A percentile compares a stretch with the other conserved stretches of the same genome.
phyloP scores from a whole-genome alignment of 2,113 vertebrate genomes.

The Dipodomys spectabilis region DNA sequence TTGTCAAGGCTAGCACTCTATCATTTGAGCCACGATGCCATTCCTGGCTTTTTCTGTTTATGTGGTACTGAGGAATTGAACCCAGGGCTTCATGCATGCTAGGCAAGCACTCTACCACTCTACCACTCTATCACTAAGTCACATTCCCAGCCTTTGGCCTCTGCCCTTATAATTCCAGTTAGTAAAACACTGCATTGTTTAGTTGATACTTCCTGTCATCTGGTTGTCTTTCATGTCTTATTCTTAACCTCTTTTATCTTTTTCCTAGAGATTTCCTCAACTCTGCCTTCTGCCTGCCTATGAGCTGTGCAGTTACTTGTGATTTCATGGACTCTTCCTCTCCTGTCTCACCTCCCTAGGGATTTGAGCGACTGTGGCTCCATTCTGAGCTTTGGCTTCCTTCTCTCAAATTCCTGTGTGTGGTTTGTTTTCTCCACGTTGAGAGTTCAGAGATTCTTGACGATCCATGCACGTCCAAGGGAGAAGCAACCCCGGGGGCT shows the following conservation, averaged over 20 bases:
- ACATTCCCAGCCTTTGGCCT: neutral
- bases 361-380: neutral
- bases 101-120: no score
- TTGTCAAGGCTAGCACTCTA: no score
- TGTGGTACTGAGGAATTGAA: no score
- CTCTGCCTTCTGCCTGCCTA: neutral
- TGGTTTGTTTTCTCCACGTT: neutral
- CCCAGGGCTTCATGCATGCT: no score
- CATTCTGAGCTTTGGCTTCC: neutral
- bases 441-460: neutral
- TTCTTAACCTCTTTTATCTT: neutral
- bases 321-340: neutral
- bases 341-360: neutral
- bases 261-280: neutral
- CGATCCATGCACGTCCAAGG: neutral
- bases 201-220: neutral
- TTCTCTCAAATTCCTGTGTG: neutral
- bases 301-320: neutral
- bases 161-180: neutral
- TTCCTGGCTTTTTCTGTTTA: no score
- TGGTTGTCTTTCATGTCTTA: conserved; percentile 2
- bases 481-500: neutral
- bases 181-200: neutral
- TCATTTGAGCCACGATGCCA: no score
- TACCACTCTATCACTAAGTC: no score